A percentile compares a stretch with the other conserved stretches of the same genome.
Conservation (phyloP, 1,140 invertebrate genomes). For the Megalonaias nervosa region DNA sequence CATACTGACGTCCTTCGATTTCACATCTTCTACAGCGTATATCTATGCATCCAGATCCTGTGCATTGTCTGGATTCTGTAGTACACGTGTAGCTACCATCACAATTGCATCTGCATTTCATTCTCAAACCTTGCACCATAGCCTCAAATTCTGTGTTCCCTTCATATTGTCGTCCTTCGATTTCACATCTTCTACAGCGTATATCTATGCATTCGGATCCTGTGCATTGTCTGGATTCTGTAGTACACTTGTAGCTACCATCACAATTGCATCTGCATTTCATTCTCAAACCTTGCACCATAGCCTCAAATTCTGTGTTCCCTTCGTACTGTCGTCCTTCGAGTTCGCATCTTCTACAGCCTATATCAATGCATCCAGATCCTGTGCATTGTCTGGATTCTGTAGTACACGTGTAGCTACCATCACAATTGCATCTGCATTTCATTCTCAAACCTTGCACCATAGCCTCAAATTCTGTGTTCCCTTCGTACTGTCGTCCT, state of each 20-base stretch:
- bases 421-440: constrained; percentile 25
- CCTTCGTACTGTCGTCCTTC: constrained; percentile 22
- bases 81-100: constrained; percentile 16
- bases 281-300: constrained; percentile 22
- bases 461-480: constrained; percentile 25
- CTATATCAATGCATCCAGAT: constrained; percentile 18
- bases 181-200: constrained; percentile 19
- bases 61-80: constrained; percentile 11
- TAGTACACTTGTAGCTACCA: constrained; percentile 13
- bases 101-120: constrained; percentile 22
- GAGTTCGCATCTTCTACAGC: constrained; percentile 22
- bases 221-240: constrained; percentile 14
- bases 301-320: constrained; percentile 22
- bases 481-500: constrained; percentile 19
- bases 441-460: constrained; percentile 16
- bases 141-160: constrained; percentile 10
- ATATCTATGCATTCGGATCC: constrained; percentile 14
- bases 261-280: constrained; percentile 19
- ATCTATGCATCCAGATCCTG: constrained; percentile 19
- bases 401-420: constrained; percentile 3
- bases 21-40: constrained; percentile 15
- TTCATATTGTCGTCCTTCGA: constrained; percentile 15
- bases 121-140: neutral
- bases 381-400: neutral
- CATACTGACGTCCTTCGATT: constrained; percentile 16